These are phyloP conservation scores for Cydia strobilella DNA, from an alignment of 1,140 invertebrate species.

Conservation along the genomic window DNA sequence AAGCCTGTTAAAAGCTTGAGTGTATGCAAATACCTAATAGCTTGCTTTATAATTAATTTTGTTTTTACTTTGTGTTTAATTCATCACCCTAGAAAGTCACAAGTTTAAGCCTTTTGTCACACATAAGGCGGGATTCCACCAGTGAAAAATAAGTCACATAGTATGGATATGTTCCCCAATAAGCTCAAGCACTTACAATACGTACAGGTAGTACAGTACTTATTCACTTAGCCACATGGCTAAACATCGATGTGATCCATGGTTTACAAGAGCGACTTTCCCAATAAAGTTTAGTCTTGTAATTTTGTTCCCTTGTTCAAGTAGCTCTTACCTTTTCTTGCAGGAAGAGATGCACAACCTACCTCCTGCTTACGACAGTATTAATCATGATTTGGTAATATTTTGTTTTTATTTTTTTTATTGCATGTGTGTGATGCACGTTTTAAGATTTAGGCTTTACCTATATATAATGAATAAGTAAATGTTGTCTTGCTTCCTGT, in stretches of 20 bases:
- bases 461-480: no score
- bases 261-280: neutral
- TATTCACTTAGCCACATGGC: no score
- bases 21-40: neutral
- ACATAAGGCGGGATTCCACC: no score
- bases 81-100: neutral
- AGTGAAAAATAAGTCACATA: no score
- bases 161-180: no score
- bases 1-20: neutral
- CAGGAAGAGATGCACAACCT: constrained; percentile 79
- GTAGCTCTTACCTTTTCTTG: constrained; percentile 39
- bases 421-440: constrained; percentile 11
- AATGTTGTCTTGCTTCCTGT: no score
- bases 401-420: constrained; percentile 43
- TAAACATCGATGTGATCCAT: no score
- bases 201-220: no score
- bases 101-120: no score
- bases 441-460: neutral
- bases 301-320: neutral
- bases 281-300: constrained; percentile 15
- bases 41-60: neutral
- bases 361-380: constrained; percentile 79
- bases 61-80: neutral
- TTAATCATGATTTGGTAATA: constrained; percentile 78
- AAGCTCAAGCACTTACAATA: no score